Percentiles rank a stretch among this genome's conserved stretches.
Evolutionary conservation across 2,113 vertebrate species (phyloP).

Genomic region (Hypanus sabinus): DNA sequence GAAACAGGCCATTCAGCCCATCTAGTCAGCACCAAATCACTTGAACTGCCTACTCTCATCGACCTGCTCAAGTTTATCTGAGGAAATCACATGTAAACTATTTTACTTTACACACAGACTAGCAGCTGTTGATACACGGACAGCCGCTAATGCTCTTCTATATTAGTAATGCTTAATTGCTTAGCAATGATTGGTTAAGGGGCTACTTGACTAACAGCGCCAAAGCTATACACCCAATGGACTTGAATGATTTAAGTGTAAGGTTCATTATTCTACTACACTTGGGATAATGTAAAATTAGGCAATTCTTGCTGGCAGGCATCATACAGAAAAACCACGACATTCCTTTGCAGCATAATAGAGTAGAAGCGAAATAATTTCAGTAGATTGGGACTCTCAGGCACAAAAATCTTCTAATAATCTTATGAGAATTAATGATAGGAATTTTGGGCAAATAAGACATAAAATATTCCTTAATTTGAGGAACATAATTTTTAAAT

Average conservation of each 20-base stretch:
- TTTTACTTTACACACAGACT: neutral
- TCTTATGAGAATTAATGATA: neutral
- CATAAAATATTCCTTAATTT: neutral
- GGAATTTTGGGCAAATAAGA: neutral
- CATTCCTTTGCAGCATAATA: neutral
- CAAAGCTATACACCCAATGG: slow-evolving; percentile 7
- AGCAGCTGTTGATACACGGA: neutral
- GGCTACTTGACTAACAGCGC: slow-evolving; percentile 3
- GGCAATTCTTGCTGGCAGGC: slow-evolving; percentile 2
- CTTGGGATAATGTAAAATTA: slow-evolving; percentile 30
- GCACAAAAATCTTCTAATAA: neutral
- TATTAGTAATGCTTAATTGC: neutral
- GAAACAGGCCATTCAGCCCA: no score
- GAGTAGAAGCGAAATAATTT: neutral
- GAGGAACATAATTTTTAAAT: neutral
- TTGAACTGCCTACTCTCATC: no score
- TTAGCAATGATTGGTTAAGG: neutral
- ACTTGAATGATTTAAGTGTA: slow-evolving; percentile 32
- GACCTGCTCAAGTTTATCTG: neutral
- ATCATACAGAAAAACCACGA: neutral
- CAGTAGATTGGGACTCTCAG: neutral
- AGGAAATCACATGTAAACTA: neutral
- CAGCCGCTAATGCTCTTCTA: neutral
- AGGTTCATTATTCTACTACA: slow-evolving; percentile 17
- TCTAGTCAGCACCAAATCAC: no score